Evolutionary conservation across 2,797 vertebrate species (phyloP), one percentile per base, ranked within the genome.

Genomic region (Florisuga fusca): DNA sequence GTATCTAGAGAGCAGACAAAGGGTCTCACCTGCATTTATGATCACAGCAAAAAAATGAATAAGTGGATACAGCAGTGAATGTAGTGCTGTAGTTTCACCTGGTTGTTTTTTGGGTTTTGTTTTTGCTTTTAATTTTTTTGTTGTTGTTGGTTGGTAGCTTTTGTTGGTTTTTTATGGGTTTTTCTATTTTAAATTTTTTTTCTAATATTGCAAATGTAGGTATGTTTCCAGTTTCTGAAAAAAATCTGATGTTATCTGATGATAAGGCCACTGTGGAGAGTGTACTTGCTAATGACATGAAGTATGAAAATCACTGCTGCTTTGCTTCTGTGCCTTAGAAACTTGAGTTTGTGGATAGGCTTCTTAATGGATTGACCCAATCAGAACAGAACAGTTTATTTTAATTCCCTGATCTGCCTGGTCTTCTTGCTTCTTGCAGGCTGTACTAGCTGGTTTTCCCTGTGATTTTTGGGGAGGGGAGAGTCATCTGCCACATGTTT

Each of bases 221-320:
- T 75, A 16, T 57, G 15, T 43, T 46, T 9, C 19, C 43, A 25
- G 4, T 3, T 61, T 20, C 48, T 53, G 13, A 2, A 50, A 78
- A 33, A 41, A 59, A 31, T 33, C 21, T 73, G 36, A 0, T 26
- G 57, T 54, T 73, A n/a, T n/a, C n/a, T n/a, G 66, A n/a, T 27
- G 29, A 12, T 12, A 17, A 50, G 34, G n/a, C 61, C 6, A 0
- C 10, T 12, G 1, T 16, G n/a, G 23, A 33, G 15, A 31, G 50
- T 27, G 15, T 9, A 8, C 29, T 12, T 59, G n/a, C 43, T 72
- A 61, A 41, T 12, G 45, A 41, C 46, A 19, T 64, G 13, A 20
- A 33, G 36, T 29, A 15, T 68, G 66, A 48, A 36, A 79, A 78
- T 34, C 27, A 34, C 19, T 45, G 62, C 64, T 46, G 57, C 61